Base-by-base conservation (phyloP, 2,113 vertebrate genomes). In the Chaenogobius annularis region DNA sequence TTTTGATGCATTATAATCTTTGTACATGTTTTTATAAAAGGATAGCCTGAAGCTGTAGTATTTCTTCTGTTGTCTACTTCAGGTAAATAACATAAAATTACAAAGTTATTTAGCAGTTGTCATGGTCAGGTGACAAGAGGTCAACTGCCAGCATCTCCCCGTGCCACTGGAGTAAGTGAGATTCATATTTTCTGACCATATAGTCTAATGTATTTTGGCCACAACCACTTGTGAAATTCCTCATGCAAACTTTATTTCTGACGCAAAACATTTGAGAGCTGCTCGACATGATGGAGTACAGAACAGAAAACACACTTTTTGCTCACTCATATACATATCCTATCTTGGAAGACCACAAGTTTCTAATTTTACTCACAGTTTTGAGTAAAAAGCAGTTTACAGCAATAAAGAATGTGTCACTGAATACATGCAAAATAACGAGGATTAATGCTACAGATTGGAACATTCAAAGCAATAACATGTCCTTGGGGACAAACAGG, bases 341-440 rank as follows among this genome's bases (percentile, higher is more conserved):
- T 81, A 81, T 83, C 73, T 80, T 83, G 78, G 80, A 88, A 84
- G 87, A 81, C 87, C 90, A 84, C 88, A 91, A 66, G 86, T 90
- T 90, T 89, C 87, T 91, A 87, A 91, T 90, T 92, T 90, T 89
- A 92, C 78, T 82, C 85, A 63, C 47, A 77, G 82, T 86, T 91
- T 91, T 87, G 87, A 89, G 91, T 90, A 90, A 90, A 92, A 88
- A 84, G 77, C 83, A 26, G 75, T 92, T 91, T 89, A 90, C 83
- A 87, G 90, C 90, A 6, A 35, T 35, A 35, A 35, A 35, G 6
- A 3, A 6, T 35, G 35, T 35, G 35, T 40, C 37, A 40, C 8
- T 3, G 37, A 7, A 31, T 31, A 31, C 26, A 31, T 31, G 26
- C 3, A 7, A 40, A 40, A 40, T 40, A 40, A 9, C 2, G 5